Evolutionary conservation across 2,888 invertebrate genomes (phyloP), one percentile per base, ranked within the genome.

Genomic region (Lasius fuliginosus): DNA sequence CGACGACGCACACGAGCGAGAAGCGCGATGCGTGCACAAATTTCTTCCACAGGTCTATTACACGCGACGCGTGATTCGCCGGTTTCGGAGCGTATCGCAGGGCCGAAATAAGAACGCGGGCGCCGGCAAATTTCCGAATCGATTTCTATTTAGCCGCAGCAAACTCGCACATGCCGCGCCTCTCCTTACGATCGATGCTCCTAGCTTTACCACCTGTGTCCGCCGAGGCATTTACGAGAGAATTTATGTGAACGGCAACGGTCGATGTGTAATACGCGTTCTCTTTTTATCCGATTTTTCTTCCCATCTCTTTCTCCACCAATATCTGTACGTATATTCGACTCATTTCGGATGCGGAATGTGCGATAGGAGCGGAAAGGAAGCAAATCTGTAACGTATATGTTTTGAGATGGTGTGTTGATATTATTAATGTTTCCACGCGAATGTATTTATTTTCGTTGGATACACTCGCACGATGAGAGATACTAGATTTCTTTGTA

Each of bases 11-110:
- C 23, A 82, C 83, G 82, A 67, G 65, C 69, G 73, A 86, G 85
- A 85, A 87, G 86, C 87, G 85, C 71, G 86, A 81, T 88, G 88
- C 89, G 87, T 88, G 91, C 91, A 91, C 91, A 90, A 90, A 87
- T 87, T 23, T 68, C 82, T 86, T 89, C 88, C 82, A 87, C 86
- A 87, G 85, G 88, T 91, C 84, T 83, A 84, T 89, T 90, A 89
- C 87, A 88, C 86, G 88, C 88, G 88, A 86, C 90, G 86, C 89
- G 85, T 83, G 91, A 91, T 89, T 90, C 91, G 90, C 79, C 87
- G 86, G 81, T 90, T 92, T 90, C 84, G 79, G 79, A 87, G 83
- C 83, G 85, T 58, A 53, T 60, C 18, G 33, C 89, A 91, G 90
- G 88, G 60, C n/a, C 15, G 77, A 1, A 5, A 1, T 9, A 4